Base-by-base conservation (phyloP, 2,888 invertebrate species). In the Pachydiplax longipennis region DNA sequence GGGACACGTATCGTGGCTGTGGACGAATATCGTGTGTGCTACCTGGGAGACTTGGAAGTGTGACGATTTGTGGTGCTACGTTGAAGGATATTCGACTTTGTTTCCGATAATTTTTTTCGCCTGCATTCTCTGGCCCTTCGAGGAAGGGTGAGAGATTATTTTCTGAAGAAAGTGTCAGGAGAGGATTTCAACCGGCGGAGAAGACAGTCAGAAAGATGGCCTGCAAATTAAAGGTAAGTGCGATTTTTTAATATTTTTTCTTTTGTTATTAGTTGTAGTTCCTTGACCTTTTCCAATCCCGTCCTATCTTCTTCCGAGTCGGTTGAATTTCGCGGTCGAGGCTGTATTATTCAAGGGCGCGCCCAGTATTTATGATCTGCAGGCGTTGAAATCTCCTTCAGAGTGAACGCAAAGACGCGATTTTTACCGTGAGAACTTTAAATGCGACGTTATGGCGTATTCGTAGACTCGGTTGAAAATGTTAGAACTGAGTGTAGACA, bases 141-240 rank as follows among this genome's bases (percentile, higher is more conserved):
- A 18, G 37, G 61, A 87, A 61, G 37, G 73, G 73, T 37, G 87
- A 87, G 61, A 40, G 61, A 87, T 65, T 58, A 10, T 25, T 73
- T 65, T 65, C 44, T 44, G 25, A 58, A 53, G 87, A 87, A 87
- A 65, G 31, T 8, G 31, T 73, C 13, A 61, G 65, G 58, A 83
- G 87, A n/a, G 31, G 87, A 87, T 61, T 61, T 61, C 37, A 61
- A 25, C 35, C 83, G 13, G 37, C 22, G 65, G 87, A 65, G 61
- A 31, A 35, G 87, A 65, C 37, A 31, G 37, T 61, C 61, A 10
- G 25, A 15, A 37, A 61, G n/a, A 87, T 87, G 87, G 87, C 65
- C 61, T 65, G 37, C 87, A 61, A 87, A 87, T 31, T 87, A 61
- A 87, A 87, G 87, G 87, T 87, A 53, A 87, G 87, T 65, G 40